Evolutionary conservation across 2,113 vertebrate species (phyloP).

Genomic region (Phalacrocorax aristotelis): DNA sequence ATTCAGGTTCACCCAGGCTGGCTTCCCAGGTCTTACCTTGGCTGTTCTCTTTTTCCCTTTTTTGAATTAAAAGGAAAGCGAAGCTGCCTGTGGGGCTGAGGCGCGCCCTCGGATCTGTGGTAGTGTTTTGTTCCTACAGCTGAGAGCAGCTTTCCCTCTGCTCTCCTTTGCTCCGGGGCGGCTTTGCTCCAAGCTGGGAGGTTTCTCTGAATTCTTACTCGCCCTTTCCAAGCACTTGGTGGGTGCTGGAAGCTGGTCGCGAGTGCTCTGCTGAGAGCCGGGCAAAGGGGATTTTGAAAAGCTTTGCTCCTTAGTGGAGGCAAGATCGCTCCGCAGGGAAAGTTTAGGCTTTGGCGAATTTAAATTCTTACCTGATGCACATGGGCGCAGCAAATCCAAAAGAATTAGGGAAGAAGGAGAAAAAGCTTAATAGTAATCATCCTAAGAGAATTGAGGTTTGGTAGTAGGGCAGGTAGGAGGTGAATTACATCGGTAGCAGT

Average conservation of each 20-base stretch:
- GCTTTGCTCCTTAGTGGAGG: neutral
- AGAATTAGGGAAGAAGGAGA: neutral
- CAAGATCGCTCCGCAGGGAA: neutral
- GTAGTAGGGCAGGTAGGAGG: neutral
- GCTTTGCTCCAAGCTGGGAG: neutral
- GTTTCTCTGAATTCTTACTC: neutral
- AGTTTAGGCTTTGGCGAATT: neutral
- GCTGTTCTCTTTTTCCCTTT: neutral
- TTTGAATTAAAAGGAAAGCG: too few species aligned
- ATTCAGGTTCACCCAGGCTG: neutral
- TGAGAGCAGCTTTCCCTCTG: neutral
- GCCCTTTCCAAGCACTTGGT: neutral
- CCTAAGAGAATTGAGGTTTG: neutral
- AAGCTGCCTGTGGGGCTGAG: neutral
- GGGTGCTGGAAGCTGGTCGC: neutral
- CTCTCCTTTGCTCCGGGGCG: too few species aligned
- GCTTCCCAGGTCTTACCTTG: neutral
- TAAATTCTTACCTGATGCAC: neutral
- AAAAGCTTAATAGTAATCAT: neutral
- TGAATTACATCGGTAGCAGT: neutral
- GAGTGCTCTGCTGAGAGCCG: neutral
- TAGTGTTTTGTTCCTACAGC: neutral
- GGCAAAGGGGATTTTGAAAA: neutral
- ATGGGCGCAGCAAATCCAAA: too few species aligned
- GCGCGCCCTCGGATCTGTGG: neutral